These are phyloP conservation scores for Adelognathus sp. DNA, from an alignment of 2,888 invertebrate species.

Conservation along the genomic window DNA sequence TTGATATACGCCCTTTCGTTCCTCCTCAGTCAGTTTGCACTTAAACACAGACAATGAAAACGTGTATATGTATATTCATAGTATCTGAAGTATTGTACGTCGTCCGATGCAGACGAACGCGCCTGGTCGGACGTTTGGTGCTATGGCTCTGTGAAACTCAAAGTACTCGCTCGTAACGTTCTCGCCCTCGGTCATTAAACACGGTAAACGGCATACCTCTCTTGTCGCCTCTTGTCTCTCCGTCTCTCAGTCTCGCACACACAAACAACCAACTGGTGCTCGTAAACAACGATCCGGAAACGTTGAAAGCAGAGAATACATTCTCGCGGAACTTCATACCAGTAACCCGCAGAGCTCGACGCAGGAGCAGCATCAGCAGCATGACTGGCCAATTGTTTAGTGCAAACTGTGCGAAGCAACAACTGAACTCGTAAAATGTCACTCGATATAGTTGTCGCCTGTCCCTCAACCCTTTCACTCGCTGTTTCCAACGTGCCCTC, in stretches of 20 bases:
- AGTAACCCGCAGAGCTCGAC: background rate
- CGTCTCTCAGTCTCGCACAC: slow-evolving; percentile 8
- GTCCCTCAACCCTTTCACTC: background rate
- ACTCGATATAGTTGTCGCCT: background rate
- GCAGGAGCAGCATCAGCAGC: background rate
- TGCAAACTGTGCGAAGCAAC: slow-evolving; percentile 10
- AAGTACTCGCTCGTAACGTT: slow-evolving; percentile 48
- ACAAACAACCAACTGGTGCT: background rate
- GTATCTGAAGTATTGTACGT: slow-evolving; percentile 13
- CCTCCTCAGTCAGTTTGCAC: background rate
- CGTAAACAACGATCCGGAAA: slow-evolving; percentile 43
- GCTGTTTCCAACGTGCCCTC: background rate
- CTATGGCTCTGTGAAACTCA: slow-evolving; percentile 37
- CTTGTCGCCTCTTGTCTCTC: background rate
- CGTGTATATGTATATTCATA: background rate
- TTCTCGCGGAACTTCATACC: slow-evolving; percentile 5
- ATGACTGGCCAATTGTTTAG: slow-evolving; percentile 28
- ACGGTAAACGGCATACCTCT: slow-evolving; percentile 17
- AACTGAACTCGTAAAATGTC: slow-evolving; percentile 20
- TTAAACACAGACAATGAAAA: background rate
- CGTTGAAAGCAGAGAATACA: background rate
- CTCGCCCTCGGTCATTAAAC: slow-evolving; percentile 49
- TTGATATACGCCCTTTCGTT: background rate
- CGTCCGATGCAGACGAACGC: slow-evolving; percentile 32
- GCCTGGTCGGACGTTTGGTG: slow-evolving; percentile 23